phyloP scores from a whole-genome alignment of 2,113 vertebrate species.

The Ursus arctos region DNA sequence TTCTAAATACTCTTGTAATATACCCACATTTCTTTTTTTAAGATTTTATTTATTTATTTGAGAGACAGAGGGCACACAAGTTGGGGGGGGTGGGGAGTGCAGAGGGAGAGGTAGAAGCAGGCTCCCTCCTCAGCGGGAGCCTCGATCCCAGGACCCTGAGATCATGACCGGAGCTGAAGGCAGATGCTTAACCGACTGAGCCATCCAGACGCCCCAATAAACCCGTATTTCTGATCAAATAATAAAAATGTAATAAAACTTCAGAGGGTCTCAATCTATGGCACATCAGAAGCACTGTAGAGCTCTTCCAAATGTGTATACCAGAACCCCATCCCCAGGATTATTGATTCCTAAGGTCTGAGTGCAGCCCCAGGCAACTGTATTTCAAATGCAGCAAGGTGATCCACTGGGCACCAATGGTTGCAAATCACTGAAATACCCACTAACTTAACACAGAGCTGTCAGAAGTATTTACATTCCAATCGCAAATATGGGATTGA shows the following conservation, averaged over 20 bases:
- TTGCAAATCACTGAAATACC: neutral
- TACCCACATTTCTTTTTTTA: neutral
- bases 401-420: neutral
- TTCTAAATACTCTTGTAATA: neutral
- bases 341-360: neutral
- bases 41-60: neutral
- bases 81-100: no score
- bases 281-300: neutral
- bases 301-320: neutral
- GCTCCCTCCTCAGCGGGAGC: neutral
- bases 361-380: neutral
- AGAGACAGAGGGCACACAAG: neutral
- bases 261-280: neutral
- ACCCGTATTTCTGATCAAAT: neutral
- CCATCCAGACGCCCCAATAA: neutral
- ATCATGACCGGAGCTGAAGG: neutral
- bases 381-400: neutral
- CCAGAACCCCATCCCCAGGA: neutral
- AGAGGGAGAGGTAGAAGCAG: neutral
- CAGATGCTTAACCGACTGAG: neutral
- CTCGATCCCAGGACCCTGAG: neutral
- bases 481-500: neutral
- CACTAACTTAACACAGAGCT: neutral
- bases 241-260: neutral
- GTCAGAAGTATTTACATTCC: neutral